Evolutionary conservation across 2,113 vertebrate species (phyloP), one percentile per base, ranked within the genome.

Genomic region (Aegotheles bennettii): DNA sequence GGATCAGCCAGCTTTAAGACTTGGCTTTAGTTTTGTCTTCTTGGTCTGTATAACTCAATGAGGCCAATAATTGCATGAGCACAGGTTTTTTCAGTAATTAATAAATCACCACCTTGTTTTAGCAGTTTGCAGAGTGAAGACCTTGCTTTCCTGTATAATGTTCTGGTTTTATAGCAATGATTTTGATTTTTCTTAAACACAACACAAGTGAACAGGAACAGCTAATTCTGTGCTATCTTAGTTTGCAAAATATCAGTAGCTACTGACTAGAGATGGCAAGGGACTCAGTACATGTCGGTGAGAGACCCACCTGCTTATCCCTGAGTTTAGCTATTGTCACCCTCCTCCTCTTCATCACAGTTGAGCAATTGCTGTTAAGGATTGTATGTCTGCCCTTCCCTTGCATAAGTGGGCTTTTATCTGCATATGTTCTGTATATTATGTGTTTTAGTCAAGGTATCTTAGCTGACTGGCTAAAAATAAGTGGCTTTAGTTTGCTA

Each of bases 241-340:
- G 5, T 42, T 61, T 67, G 36, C 16, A 36, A 11, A 61, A 17
- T 53, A n/a, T 0, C 4, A 17, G 8, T 47, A n/a, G 25, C 25
- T 21, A 14, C 23, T 87, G 42, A 31, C 8, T 45, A 1, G 26
- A 13, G 51, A 29, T 29, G 25, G 20, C 1, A 8, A 38, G 25
- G 11, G 20, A 3, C 29, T 77, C 1, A 0, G 18, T 23, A 8
- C 0, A 0, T 56, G 25, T 33, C 11, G 1, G 2, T 47, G 36
- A 25, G 54, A 78, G 40, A n/a, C 35, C 33, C 14, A n/a, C 18
- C 13, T 81, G 14, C 36, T 40, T 56, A 14, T 13, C 13, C 6
- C 23, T 1, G 3, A n/a, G 19, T 63, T 68, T 10, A 33, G 11
- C 10, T 67, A 42, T 29, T 21, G 3, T 28, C 47, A 35, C 38